phyloP scores from a whole-genome alignment of 2,113 vertebrate genomes.

The Peucedramus taeniatus region DNA sequence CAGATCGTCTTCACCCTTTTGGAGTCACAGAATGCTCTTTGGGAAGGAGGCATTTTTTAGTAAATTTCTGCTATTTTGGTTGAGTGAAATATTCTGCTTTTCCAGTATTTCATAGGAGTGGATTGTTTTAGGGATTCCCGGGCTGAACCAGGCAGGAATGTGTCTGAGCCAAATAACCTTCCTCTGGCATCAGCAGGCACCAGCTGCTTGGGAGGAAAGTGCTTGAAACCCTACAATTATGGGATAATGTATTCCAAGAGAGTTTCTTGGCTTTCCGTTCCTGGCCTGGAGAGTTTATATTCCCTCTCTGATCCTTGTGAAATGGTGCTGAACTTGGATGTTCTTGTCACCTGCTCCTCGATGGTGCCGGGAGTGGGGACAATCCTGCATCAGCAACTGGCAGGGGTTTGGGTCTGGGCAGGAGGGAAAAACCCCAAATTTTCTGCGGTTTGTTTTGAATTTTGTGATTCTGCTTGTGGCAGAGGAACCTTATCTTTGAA shows the following conservation, averaged over 20 bases:
- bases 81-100: neutral
- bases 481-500: neutral
- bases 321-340: neutral
- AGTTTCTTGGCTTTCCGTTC: neutral
- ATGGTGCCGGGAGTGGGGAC: rapidly evolving
- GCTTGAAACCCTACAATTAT: slow-evolving; percentile 36
- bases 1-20: rapidly evolving
- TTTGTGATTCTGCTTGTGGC: neutral
- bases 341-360: neutral
- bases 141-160: neutral
- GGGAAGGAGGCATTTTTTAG: neutral
- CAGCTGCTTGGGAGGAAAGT: slow-evolving; percentile 28
- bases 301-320: neutral
- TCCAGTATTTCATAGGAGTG: rapidly evolving
- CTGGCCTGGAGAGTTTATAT: neutral
- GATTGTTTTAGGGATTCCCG: neutral
- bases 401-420: neutral
- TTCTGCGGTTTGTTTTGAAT: neutral
- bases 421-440: rapidly evolving
- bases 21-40: neutral
- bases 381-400: rapidly evolving
- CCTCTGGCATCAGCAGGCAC: neutral
- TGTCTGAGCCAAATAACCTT: neutral
- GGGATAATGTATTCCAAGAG: neutral
- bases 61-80: neutral